Evolutionary conservation across 2,113 vertebrate genomes (phyloP).

Genomic region (Microtus montanus): DNA sequence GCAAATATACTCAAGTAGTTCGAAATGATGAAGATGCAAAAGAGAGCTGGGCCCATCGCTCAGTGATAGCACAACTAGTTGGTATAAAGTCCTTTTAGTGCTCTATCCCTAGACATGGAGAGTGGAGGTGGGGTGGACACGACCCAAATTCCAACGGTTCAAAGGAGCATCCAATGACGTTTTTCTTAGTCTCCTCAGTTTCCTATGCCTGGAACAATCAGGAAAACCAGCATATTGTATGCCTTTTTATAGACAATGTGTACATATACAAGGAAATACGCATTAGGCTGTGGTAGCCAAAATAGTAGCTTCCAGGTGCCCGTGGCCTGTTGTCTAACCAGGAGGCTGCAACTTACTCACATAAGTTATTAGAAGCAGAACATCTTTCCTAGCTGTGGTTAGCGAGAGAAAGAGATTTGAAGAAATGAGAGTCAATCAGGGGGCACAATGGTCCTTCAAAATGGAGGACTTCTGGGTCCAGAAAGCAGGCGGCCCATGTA

Average conservation of each 20-base stretch:
- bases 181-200: neutral
- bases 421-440: neutral
- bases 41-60: neutral
- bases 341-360: neutral
- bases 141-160: neutral
- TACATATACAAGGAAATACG: neutral
- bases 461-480: neutral
- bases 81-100: neutral
- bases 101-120: neutral
- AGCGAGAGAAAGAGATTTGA: neutral
- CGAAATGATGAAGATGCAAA: neutral
- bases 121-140: neutral
- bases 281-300: neutral
- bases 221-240: neutral
- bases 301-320: neutral
- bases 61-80: no score
- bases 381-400: neutral
- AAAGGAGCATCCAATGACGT: neutral
- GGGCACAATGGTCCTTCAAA: neutral
- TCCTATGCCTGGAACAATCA: neutral
- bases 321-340: neutral
- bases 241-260: neutral
- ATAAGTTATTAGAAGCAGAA: neutral
- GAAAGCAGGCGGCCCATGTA: neutral
- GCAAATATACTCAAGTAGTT: neutral